phyloP scores from a whole-genome alignment of 2,113 vertebrate species.

The Boulengerochromis microlepis region DNA sequence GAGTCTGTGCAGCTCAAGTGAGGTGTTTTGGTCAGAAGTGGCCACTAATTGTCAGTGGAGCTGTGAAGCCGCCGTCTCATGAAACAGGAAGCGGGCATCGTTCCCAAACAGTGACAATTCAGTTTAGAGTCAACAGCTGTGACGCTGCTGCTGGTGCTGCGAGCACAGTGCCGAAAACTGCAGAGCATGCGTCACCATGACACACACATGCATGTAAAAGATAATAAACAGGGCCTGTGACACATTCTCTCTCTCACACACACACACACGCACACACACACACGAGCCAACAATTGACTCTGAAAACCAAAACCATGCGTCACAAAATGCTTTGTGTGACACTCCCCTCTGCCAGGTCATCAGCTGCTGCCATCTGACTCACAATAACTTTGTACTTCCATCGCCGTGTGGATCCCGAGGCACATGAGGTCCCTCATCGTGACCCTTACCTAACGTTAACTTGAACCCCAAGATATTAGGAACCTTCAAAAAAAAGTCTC shows the following conservation, averaged over 20 bases:
- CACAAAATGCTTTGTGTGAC: slow-evolving; percentile 22
- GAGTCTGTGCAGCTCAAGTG: slow-evolving; percentile 1
- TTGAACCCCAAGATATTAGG: neutral
- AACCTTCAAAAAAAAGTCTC: neutral
- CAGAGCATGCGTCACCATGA: neutral
- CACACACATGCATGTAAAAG: neutral
- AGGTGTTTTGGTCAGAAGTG: slow-evolving; percentile 17
- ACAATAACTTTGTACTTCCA: neutral
- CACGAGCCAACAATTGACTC: neutral
- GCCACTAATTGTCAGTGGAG: slow-evolving; percentile 36
- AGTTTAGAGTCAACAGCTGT: slow-evolving; percentile 14
- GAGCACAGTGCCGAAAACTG: neutral
- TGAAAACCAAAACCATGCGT: slow-evolving; percentile 41
- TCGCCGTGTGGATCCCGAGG: neutral
- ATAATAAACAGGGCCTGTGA: neutral
- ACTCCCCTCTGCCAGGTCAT: neutral
- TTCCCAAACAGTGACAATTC: slow-evolving; percentile 20
- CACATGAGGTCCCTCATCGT: neutral
- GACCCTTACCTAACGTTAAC: neutral
- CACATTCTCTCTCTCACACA: neutral
- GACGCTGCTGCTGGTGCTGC: neutral
- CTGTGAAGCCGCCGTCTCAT: neutral
- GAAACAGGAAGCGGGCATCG: slow-evolving; percentile 13
- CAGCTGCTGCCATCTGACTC: neutral
- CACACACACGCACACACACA: neutral